Conservation (phyloP, 2,113 vertebrate species). For the Acrocephalus arundinaceus region DNA sequence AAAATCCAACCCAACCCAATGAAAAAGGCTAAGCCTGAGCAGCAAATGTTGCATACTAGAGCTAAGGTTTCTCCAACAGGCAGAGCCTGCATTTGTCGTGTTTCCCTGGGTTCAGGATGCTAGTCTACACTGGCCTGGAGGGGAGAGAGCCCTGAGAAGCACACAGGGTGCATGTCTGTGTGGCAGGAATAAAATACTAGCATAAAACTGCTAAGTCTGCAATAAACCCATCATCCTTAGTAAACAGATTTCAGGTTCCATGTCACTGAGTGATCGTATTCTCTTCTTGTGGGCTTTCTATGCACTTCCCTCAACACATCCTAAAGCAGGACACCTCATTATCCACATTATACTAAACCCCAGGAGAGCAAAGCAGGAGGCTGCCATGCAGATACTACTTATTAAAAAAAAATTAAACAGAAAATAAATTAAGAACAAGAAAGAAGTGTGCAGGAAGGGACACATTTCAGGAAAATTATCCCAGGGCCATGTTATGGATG, state of each 20-base stretch:
- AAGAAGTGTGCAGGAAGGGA: background rate
- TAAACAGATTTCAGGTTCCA: background rate
- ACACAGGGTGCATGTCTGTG: background rate
- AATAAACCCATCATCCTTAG: fast-evolving
- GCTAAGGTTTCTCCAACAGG: background rate
- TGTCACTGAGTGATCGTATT: background rate
- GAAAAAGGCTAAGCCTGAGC: background rate
- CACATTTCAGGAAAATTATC: background rate
- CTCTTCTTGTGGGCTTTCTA: background rate
- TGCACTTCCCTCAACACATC: background rate
- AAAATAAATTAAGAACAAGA: background rate
- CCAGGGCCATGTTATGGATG: background rate
- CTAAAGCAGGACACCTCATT: background rate
- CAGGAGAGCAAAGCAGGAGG: background rate
- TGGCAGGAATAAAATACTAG: background rate
- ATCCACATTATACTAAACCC: background rate
- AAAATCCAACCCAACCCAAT: background rate
- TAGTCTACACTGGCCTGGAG: background rate
- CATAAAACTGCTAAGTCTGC: background rate
- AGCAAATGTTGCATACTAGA: background rate
- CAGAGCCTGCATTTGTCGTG: background rate
- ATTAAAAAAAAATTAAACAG: background rate
- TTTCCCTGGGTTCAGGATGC: background rate
- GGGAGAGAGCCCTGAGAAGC: background rate
- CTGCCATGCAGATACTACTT: background rate